Base-by-base conservation (phyloP, 2,888 invertebrate genomes). In the Phasia obesa region DNA sequence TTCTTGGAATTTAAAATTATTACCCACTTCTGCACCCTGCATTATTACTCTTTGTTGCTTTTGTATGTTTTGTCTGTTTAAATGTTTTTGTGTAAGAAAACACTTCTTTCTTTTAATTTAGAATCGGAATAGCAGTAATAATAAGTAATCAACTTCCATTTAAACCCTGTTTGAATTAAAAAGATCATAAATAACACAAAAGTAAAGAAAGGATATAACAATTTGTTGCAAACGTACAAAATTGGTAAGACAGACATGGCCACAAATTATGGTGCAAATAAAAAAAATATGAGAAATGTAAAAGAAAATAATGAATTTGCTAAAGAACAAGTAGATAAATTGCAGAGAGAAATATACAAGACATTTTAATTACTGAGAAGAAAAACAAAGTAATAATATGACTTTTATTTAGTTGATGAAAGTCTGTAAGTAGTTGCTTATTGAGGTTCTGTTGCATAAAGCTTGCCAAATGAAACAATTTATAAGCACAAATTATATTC, bases 121-220 rank as follows among this genome's bases (percentile, higher is more conserved):
- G 23, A 70, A 69, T 70, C 55, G 55, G 6, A 59, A 15, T 19
- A 64, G 25, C 42, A 75, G 55, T 42, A 70, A 70, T 57, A 51
- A 62, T 62, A 55, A 53, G 47, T 65, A 59, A 78, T 83, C 78
- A 78, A 83, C 75, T 83, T 78, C 31, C 27, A 65, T 74, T 75
- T 75, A 65, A 65, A 53, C 25, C 49, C 27, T 42, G 44, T 65
- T 78, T 75, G 53, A 67, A 78, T 75, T 75, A 79, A 78, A 55
- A 79, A 60, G 47, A 75, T 74, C 78, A 73, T 79, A 83, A 83
- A 83, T 83, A 74, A 82, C 64, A 74, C 73, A 82, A 74, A 70
- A 75, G 42, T 31, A 25, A 9, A 44, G 51, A 55, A 55, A 49
- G 47, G 11, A 31, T n/a, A 38, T 4, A 17, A 65, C 27, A 57